These are phyloP conservation scores for Hydra vulgaris DNA, from an alignment of 30 jellyfish, hydroid and myxozoan species.

Conservation along the genomic window DNA sequence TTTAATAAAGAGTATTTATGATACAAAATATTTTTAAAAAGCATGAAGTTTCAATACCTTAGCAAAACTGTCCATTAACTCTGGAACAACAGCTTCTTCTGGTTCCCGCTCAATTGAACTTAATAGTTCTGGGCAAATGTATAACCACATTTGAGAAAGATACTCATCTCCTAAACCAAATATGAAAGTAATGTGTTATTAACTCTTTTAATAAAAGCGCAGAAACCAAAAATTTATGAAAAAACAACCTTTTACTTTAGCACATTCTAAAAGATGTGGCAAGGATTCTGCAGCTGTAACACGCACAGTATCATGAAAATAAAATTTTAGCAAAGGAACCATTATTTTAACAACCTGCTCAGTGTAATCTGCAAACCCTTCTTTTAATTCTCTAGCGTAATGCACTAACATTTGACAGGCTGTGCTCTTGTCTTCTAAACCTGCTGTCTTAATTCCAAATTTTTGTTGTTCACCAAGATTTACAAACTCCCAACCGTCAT, in stretches of 20 bases:
- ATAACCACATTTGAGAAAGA: constrained; percentile 90
- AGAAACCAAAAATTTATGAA: background rate
- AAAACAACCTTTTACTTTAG: constrained; percentile 69
- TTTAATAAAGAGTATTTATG: no score
- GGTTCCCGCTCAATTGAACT: constrained; percentile 90
- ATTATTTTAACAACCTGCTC: constrained; percentile 92
- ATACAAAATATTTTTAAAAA: no score
- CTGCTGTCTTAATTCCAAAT: constrained; percentile 97
- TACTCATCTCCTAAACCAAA: constrained; percentile 67
- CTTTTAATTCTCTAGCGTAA: constrained; percentile 93
- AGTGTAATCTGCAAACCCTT: constrained; percentile 96
- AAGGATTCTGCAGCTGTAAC: constrained; percentile 97
- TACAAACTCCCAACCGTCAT: constrained; percentile 98
- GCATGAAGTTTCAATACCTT: no score
- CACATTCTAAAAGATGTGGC: constrained; percentile 91
- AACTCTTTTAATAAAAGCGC: background rate
- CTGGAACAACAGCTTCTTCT: constrained; percentile 94
- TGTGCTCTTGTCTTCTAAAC: constrained; percentile 95
- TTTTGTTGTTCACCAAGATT: constrained; percentile 98
- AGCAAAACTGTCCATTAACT: constrained; percentile 97
- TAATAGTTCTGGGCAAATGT: constrained; percentile 67
- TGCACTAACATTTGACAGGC: constrained; percentile 99
- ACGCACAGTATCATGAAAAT: constrained; percentile 94
- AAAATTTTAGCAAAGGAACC: constrained; percentile 89
- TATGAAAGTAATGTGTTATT: background rate